Evolutionary conservation across 2,888 invertebrate genomes (phyloP).

Genomic region (Ophioninae sp.): DNA sequence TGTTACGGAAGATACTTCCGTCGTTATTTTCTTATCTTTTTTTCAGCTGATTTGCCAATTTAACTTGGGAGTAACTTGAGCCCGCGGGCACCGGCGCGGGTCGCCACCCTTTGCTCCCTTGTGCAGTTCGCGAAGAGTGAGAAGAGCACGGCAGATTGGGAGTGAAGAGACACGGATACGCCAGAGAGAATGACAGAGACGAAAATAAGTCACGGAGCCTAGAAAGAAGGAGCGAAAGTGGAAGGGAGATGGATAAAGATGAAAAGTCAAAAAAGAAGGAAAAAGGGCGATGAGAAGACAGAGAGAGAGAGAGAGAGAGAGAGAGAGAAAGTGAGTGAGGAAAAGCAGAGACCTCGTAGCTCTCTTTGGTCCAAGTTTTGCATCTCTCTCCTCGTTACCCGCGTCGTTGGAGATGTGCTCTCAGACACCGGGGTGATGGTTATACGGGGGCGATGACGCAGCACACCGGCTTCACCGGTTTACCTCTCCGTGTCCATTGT

Average conservation of each 20-base stretch:
- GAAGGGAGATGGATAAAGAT: constrained; percentile 8
- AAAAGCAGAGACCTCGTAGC: constrained; percentile 15
- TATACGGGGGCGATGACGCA: constrained; percentile 73
- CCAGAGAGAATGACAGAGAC: constrained; percentile 12
- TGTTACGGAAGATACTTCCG: constrained; percentile 25
- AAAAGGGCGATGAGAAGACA: constrained; percentile 4
- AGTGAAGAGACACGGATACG: constrained; percentile 37
- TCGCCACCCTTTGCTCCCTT: constrained; percentile 16
- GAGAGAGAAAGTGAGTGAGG: constrained; percentile 4
- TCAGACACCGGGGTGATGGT: constrained; percentile 67
- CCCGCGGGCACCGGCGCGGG: constrained; percentile 24
- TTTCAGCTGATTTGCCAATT: constrained; percentile 60
- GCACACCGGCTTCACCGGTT: constrained; percentile 75
- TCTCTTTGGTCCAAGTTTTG: constrained; percentile 49
- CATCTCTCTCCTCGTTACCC: constrained; percentile 65
- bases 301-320: constrained; percentile 19
- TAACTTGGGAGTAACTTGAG: constrained; percentile 45
- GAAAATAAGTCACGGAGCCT: background rate
- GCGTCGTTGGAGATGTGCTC: constrained; percentile 71
- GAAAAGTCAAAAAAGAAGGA: constrained; percentile 24
- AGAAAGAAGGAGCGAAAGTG: background rate
- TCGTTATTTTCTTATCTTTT: constrained; percentile 13
- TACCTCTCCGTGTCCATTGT: constrained; percentile 76
- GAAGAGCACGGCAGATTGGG: constrained; percentile 16
- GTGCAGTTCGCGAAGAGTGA: constrained; percentile 35